phyloP scores from a whole-genome alignment of 2,888 invertebrate genomes.

The Stenichneumon culpator region DNA sequence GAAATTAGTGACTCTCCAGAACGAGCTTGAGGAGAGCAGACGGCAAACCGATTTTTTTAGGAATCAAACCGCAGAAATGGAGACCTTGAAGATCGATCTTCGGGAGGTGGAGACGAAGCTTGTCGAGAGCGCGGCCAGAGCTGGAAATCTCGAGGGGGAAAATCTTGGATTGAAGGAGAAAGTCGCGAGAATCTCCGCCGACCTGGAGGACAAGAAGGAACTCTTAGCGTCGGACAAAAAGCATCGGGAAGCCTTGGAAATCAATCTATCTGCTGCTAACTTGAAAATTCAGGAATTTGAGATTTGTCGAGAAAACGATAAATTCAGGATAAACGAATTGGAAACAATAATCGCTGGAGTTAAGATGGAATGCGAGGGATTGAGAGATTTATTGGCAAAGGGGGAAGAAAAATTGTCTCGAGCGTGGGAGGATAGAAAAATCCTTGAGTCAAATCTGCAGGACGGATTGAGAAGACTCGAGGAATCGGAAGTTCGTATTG shows the following conservation, averaged over 20 bases:
- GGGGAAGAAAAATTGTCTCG: constrained; percentile 65
- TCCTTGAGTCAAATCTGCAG: constrained; percentile 57
- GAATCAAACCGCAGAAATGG: constrained; percentile 24
- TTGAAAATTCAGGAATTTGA: constrained; percentile 63
- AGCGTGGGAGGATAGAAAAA: constrained; percentile 48
- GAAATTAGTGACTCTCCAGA: constrained; percentile 46
- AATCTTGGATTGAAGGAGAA: constrained; percentile 37
- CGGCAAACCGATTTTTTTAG: constrained; percentile 26
- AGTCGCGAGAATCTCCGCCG: constrained; percentile 41
- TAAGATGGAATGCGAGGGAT: constrained; percentile 62
- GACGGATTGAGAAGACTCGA: constrained; percentile 40
- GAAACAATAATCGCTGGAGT: constrained; percentile 5
- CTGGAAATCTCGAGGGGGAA: constrained; percentile 34
- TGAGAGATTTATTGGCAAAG: constrained; percentile 59
- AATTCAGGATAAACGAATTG: constrained; percentile 27
- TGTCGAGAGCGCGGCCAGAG: neutral
- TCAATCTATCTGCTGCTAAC: constrained; percentile 48
- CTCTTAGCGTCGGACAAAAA: constrained; percentile 49
- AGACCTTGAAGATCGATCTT: neutral
- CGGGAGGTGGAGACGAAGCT: constrained; percentile 7
- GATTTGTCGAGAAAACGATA: constrained; percentile 55
- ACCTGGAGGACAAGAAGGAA: constrained; percentile 65
- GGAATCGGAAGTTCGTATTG: constrained; percentile 59
- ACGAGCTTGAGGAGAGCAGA: constrained; percentile 49
- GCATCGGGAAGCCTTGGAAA: constrained; percentile 53